Percentiles rank a stretch among this genome's conserved stretches.
Conservation (phyloP, 2,888 invertebrate species). For the Kuschelorhynchus macadamiae region DNA sequence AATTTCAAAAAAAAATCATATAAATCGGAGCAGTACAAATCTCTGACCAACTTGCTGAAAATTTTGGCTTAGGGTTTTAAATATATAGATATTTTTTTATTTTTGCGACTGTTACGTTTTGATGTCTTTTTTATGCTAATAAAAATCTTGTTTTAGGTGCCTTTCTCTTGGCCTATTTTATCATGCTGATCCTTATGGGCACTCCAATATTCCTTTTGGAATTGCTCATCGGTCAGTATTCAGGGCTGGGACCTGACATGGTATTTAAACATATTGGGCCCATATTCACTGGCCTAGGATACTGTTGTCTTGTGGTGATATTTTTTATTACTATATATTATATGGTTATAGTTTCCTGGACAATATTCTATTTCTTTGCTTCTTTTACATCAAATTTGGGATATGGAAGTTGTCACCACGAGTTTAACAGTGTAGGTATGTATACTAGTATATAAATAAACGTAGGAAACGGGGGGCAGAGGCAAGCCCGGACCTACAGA, state of each 20-base stretch:
- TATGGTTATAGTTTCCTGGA: constrained; percentile 86
- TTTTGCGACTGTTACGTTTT: no score
- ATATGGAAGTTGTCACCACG: constrained; percentile 79
- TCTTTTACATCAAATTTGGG: constrained; percentile 76
- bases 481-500: no score
- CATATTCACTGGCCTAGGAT: constrained; percentile 75
- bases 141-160: constrained; percentile 82
- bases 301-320: constrained; percentile 80
- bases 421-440: constrained; percentile 73
- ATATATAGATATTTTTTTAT: no score
- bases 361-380: constrained; percentile 81
- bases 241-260: constrained; percentile 80
- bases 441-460: no score
- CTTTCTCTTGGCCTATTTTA: constrained; percentile 80
- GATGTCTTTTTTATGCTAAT: no score
- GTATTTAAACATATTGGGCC: constrained; percentile 77
- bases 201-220: constrained; percentile 87
- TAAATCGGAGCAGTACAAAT: no score
- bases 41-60: no score
- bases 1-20: no score
- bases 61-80: no score
- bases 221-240: constrained; percentile 84
- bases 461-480: no score
- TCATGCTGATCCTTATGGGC: constrained; percentile 83
- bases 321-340: constrained; percentile 82